Base-by-base conservation (phyloP, 2,797 vertebrate genomes). In the Syncerus caffer region DNA sequence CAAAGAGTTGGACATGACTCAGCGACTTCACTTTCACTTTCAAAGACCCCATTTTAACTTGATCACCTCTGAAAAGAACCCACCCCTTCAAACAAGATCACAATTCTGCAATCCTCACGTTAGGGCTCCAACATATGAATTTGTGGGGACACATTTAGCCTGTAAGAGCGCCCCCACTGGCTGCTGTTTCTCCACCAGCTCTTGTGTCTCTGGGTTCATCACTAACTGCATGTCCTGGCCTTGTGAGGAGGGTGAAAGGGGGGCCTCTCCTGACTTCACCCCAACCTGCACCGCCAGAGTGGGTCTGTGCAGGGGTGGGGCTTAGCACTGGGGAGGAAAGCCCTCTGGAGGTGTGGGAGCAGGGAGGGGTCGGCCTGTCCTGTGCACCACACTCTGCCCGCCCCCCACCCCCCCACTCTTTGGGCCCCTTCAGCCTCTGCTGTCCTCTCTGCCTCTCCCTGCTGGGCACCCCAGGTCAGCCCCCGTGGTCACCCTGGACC, bases 401-500 rank as follows among this genome's bases (percentile, higher is more conserved):
- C 57, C 57, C 11, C 23, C 57, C 23, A 25, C 25, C 9, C 10
- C 15, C 3, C 15, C 23, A 7, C 34, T 23, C 21, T 38, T 42
- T 25, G 71, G 71, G 71, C 9, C 34, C 34, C 34, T 71, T 34
- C 71, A 45, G 71, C 23, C 7, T 17, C 42, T 14, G 29, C 31
- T 6, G 0, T 34, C 9, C 31, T 38, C 38, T 89, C 47, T 11
- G 53, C 25, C n/a, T 31, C 25, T 13, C 2, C 8, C 12, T 47
- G 23, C 11, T 60, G 6, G 6, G 14, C 2, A 29, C 31, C 8
- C 64, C 64, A 97, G 97, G 60, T 31, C 94, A 1, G 99, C 99
- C 47, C 97, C 90, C 25, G 0, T 99, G 99, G 99, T 99, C 99
- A 0, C 53, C 21, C 0, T 99, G 99, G 99, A 99, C 99, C 6